Percentiles rank a stretch among this genome's conserved stretches.
Conservation (phyloP, 2,888 invertebrate species). For the Drosophila mayaguana region DNA sequence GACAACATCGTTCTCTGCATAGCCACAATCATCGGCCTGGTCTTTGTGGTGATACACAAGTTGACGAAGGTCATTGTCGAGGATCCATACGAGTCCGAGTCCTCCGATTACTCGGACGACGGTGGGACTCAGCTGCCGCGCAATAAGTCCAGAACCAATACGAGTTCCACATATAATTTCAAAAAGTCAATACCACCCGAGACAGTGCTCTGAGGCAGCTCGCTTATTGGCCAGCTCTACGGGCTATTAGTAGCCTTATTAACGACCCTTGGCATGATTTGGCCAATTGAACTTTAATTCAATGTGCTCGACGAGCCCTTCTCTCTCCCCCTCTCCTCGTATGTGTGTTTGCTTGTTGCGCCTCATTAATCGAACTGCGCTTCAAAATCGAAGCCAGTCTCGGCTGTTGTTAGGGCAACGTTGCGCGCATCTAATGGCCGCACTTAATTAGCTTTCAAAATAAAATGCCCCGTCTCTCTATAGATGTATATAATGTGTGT, state of each 20-base stretch:
- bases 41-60: conserved; percentile 23
- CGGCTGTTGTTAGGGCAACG: conserved; percentile 23
- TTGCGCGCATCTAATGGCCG: conserved; percentile 44
- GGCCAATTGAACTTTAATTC: conserved; percentile 72
- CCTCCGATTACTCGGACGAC: conserved; percentile 19
- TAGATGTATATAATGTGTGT: conserved; percentile 42
- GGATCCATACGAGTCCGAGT: conserved; percentile 34
- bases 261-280: conserved; percentile 56
- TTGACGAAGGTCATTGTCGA: not conserved
- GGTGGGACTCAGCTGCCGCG: too few species aligned
- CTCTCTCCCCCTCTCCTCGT: not conserved
- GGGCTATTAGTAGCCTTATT: conserved; percentile 58
- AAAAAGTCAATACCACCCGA: not conserved
- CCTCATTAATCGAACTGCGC: conserved; percentile 62
- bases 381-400: conserved; percentile 11
- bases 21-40: conserved; percentile 22
- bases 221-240: not conserved
- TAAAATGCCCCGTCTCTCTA: conserved; percentile 47
- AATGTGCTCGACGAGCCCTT: conserved; percentile 36
- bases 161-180: too few species aligned
- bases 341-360: conserved; percentile 55
- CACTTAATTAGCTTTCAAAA: conserved; percentile 73
- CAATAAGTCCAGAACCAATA: too few species aligned
- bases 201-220: not conserved
- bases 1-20: conserved; percentile 50